Evolutionary conservation across 2,888 invertebrate genomes (phyloP).

Genomic region (Hirtodrosophila alboralis): DNA sequence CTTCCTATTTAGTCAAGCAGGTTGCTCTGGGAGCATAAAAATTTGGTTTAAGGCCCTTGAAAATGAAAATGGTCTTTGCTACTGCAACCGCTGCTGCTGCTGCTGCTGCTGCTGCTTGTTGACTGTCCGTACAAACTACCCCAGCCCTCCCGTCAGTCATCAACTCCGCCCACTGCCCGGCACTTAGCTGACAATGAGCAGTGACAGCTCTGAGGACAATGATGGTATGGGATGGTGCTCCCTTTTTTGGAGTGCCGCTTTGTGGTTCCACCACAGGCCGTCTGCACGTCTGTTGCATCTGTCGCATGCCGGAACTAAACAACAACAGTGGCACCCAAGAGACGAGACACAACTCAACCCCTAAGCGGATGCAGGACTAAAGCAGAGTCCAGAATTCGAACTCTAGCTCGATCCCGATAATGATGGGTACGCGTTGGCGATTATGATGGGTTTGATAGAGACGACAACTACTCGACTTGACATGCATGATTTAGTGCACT

Average conservation of each 20-base stretch:
- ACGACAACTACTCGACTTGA: slow-evolving; percentile 78
- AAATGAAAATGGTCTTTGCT: slow-evolving; percentile 67
- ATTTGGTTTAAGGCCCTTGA: slow-evolving; percentile 67
- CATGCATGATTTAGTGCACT: slow-evolving; percentile 75
- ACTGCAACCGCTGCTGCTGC: slow-evolving; percentile 22
- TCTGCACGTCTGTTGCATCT: slow-evolving; percentile 69
- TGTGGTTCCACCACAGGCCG: slow-evolving; percentile 59
- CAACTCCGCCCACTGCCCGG: slow-evolving; percentile 48
- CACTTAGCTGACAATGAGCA: slow-evolving; percentile 78
- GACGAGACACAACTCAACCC: slow-evolving; percentile 23
- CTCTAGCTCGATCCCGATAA: slow-evolving; percentile 55
- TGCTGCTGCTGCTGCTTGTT: slow-evolving; percentile 39
- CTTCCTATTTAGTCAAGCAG: slow-evolving; percentile 44
- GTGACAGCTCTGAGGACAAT: slow-evolving; percentile 58
- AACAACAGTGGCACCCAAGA: slow-evolving; percentile 48
- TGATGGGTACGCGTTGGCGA: slow-evolving; percentile 70
- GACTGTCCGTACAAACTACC: slow-evolving; percentile 32
- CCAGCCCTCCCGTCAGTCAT: slow-evolving; percentile 5
- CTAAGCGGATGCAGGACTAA: slow-evolving; percentile 10
- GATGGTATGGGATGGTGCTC: slow-evolving; percentile 20
- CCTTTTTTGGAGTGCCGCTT: slow-evolving; percentile 61
- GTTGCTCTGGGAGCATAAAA: slow-evolving; percentile 58
- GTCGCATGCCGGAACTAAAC: slow-evolving; percentile 79
- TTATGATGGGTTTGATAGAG: slow-evolving; percentile 78
- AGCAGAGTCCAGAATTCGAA: slow-evolving; percentile 3